These are phyloP conservation scores for Hydroisotoma schaefferi DNA, from an alignment of 2,888 invertebrate genomes.

Conservation along the genomic window DNA sequence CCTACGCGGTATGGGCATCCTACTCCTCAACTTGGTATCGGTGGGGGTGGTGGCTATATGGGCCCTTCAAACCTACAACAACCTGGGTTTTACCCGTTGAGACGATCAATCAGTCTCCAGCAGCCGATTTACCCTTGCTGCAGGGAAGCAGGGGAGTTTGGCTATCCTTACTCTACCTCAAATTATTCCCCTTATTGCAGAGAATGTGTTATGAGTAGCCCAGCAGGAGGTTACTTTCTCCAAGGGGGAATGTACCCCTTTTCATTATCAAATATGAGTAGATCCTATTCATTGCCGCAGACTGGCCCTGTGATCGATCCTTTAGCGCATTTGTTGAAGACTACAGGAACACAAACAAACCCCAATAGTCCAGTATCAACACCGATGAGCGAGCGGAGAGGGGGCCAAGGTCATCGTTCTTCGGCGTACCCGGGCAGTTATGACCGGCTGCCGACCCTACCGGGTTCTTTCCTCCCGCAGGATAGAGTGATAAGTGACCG, in stretches of 20 bases:
- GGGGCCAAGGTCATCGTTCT: not conserved
- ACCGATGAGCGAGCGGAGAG: not conserved
- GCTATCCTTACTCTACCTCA: not conserved
- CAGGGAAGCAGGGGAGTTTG: conserved; percentile 19
- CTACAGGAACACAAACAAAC: conserved; percentile 45
- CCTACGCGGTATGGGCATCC: conserved; percentile 34
- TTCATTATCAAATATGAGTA: conserved; percentile 35
- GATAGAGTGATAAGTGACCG: conserved; percentile 30
- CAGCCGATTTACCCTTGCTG: conserved; percentile 43
- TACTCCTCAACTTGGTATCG: conserved; percentile 14
- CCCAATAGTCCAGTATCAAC: conserved; percentile 41
- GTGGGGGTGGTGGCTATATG: not conserved
- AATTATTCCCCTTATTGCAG: conserved; percentile 40
- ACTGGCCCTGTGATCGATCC: conserved; percentile 24
- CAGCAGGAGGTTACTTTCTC: conserved; percentile 18
- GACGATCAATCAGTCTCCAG: conserved; percentile 43
- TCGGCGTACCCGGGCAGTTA: conserved; percentile 32
- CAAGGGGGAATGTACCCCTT: conserved; percentile 8
- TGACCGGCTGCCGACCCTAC: conserved; percentile 29
- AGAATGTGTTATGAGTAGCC: conserved; percentile 31
- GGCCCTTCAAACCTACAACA: conserved; percentile 1
- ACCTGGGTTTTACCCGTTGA: conserved; percentile 38
- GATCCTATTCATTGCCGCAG: conserved; percentile 44
- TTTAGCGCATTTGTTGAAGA: conserved; percentile 20
- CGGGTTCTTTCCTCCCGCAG: conserved; percentile 26